These are phyloP conservation scores for Phodopus roborovskii DNA, from an alignment of 2,113 vertebrate species.

Conservation along the genomic window DNA sequence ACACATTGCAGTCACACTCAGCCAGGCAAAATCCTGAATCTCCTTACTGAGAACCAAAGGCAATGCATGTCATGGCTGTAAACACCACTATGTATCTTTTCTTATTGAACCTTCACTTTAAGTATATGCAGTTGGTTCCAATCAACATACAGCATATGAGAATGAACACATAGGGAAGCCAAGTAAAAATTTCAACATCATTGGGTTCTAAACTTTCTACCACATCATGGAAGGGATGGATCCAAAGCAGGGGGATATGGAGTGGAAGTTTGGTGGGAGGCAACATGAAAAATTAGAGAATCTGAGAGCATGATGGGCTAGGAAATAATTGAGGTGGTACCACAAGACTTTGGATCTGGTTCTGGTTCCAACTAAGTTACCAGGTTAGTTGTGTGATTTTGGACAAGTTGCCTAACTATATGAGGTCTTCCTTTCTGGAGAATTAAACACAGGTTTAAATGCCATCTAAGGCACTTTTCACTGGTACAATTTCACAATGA, in stretches of 20 bases:
- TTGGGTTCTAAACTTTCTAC: background rate
- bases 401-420: background rate
- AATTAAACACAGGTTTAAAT: background rate
- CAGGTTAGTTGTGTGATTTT: background rate
- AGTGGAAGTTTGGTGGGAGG: background rate
- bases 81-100: background rate
- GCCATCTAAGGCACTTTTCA: background rate
- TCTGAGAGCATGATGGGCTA: background rate
- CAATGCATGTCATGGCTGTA: background rate
- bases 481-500: constrained; percentile 31
- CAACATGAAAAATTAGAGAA: background rate
- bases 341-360: background rate
- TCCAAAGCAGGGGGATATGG: background rate
- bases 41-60: background rate
- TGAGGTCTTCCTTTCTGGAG: background rate
- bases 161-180: background rate
- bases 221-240: background rate
- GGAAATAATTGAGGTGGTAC: background rate
- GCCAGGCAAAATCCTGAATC: background rate
- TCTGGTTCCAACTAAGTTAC: background rate
- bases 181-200: constrained; percentile 3
- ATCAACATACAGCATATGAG: background rate
- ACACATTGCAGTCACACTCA: background rate
- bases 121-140: background rate
- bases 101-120: background rate